Evolutionary conservation across 2,888 invertebrate genomes (phyloP).

Genomic region (Nymphalis urticae): DNA sequence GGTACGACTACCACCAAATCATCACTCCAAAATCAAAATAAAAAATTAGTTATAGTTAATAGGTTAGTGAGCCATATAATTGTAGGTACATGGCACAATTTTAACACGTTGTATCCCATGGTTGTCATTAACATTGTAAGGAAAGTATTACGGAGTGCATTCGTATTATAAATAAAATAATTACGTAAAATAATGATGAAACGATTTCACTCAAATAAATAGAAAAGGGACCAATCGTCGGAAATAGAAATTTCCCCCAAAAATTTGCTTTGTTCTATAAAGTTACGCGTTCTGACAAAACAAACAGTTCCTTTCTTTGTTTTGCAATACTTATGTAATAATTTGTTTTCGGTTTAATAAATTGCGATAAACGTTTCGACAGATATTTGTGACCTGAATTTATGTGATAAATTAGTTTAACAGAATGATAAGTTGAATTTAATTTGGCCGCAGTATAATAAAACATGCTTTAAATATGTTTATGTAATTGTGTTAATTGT

Average conservation of each 20-base stretch:
- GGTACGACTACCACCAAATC: no score
- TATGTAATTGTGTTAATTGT: background rate
- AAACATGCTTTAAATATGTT: conserved; percentile 10
- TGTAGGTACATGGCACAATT: no score
- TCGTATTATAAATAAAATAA: no score
- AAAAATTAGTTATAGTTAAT: no score
- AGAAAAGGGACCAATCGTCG: conserved; percentile 62
- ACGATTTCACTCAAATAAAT: conserved; percentile 31
- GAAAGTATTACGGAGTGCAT: no score
- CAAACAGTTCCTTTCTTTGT: conserved; percentile 4
- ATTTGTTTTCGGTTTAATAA: conserved; percentile 9
- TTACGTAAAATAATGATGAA: background rate
- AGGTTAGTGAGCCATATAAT: no score
- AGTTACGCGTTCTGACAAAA: conserved; percentile 13
- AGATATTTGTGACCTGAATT: conserved; percentile 7
- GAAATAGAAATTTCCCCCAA: conserved; percentile 62
- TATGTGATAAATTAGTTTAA: conserved; percentile 17
- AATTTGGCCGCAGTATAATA: background rate
- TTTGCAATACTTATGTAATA: conserved; percentile 14
- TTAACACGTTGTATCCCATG: no score
- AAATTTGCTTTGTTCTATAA: conserved; percentile 25
- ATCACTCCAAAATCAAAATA: no score
- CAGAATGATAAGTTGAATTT: conserved; percentile 9
- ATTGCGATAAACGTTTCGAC: conserved; percentile 8
- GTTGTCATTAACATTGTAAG: no score